These are phyloP conservation scores for Polymixis lichenea DNA, from an alignment of 2,888 invertebrate species.

Conservation along the genomic window DNA sequence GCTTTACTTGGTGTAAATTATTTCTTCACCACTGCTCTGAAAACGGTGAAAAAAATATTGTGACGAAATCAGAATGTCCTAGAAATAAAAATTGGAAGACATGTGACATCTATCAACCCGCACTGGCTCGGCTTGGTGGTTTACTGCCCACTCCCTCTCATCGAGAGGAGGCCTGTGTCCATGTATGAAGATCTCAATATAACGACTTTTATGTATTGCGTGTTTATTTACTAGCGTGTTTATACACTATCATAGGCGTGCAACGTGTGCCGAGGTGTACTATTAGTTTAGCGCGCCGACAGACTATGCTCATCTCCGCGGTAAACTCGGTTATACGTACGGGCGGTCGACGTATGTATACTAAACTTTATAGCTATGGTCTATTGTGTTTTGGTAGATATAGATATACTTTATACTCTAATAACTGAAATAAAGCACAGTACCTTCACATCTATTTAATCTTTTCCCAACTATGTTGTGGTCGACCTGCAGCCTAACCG, in stretches of 20 bases:
- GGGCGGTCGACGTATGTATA: slow-evolving; percentile 5
- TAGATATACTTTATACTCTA: neutral
- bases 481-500: too few species aligned
- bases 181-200: neutral
- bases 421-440: neutral
- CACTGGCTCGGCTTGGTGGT: too few species aligned
- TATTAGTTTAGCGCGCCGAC: slow-evolving; percentile 32
- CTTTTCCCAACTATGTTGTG: neutral
- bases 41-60: too few species aligned
- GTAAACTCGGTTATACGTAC: slow-evolving; percentile 41
- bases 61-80: too few species aligned
- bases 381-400: slow-evolving; percentile 5
- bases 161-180: too few species aligned
- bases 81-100: too few species aligned
- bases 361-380: neutral
- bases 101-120: too few species aligned
- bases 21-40: too few species aligned
- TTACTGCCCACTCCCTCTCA: too few species aligned
- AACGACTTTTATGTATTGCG: neutral
- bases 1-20: too few species aligned
- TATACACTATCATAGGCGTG: slow-evolving; percentile 16
- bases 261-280: slow-evolving; percentile 24
- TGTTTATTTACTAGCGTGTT: slow-evolving; percentile 7
- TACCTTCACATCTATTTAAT: neutral
- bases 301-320: slow-evolving; percentile 35